phyloP scores from a whole-genome alignment of 2,888 invertebrate genomes.

The Lepidochitona cinerea region DNA sequence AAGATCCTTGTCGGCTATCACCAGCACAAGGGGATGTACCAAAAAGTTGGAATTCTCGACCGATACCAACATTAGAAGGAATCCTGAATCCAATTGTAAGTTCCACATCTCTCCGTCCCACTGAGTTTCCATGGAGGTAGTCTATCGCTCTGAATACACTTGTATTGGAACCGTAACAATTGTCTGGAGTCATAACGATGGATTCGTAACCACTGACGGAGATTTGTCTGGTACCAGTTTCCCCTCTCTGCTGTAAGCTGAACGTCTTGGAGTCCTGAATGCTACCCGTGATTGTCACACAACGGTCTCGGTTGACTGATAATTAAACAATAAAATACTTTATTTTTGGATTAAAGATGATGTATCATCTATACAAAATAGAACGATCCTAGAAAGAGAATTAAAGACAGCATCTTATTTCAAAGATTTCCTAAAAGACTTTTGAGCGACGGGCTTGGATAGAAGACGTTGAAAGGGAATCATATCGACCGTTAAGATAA shows the following conservation, averaged over 20 bases:
- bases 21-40: neutral
- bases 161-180: neutral
- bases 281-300: neutral
- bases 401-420: too few species aligned
- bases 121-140: neutral
- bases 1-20: neutral
- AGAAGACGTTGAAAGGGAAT: too few species aligned
- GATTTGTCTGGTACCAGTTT: neutral
- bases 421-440: too few species aligned
- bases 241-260: neutral
- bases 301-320: neutral
- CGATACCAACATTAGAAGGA: neutral
- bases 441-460: too few species aligned
- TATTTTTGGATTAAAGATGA: too few species aligned
- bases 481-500: too few species aligned
- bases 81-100: neutral
- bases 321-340: too few species aligned
- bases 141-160: neutral
- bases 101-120: neutral
- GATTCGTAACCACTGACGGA: neutral
- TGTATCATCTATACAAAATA: too few species aligned
- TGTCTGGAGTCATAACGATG: neutral
- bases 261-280: neutral
- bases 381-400: too few species aligned
- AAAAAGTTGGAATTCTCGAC: neutral